Evolutionary conservation across 1,140 invertebrate genomes (phyloP), one percentile per base, ranked within the genome.

Genomic region (Nomia melanderi): DNA sequence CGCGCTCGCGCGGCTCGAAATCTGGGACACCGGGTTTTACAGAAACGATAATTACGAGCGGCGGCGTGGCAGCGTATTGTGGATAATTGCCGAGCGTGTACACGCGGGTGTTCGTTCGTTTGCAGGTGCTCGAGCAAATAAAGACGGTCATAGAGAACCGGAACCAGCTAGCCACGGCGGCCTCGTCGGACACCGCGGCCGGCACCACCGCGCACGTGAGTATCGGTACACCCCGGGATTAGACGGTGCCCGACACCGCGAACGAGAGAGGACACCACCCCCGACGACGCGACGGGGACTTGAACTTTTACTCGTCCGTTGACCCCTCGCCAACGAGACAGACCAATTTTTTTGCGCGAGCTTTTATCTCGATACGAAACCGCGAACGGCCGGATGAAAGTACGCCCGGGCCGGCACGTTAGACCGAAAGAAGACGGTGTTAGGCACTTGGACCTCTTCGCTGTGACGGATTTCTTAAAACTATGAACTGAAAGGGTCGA

Each of bases 61-160:
- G 20, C 54, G 41, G 41, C 41, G 4, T 17, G 14, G 41, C 41
- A n/a, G n/a, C n/a, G n/a, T n/a, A 67, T 12, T 39, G 47, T 57
- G 67, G 36, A 25, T 76, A 79, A 83, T 67, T 79, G 53, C n/a
- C 20, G 54, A 59, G 25, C 23, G 53, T 44, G 41, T 39, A 41
- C 25, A 36, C 33, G 59, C 63, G 14, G 36, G 20, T 67, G 81
- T 86, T 83, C 72, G 81, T 86, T 85, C 75, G 81, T 86, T 85
- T 70, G 54, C 78, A 92, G 91, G 91, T 92, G 80, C 84, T 92
- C 75, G 91, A 92, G 79, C 92, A 91, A 87, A 92, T 92, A 84
- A 92, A 92, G 82, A 92, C 91, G 44, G 91, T 90, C 76, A 92
- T 92, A 86, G 91, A 92, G 86, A 91, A 87, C 81, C 87, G 90